Conservation (phyloP, 2,888 invertebrate genomes). For the Cataglyphis cursor region DNA sequence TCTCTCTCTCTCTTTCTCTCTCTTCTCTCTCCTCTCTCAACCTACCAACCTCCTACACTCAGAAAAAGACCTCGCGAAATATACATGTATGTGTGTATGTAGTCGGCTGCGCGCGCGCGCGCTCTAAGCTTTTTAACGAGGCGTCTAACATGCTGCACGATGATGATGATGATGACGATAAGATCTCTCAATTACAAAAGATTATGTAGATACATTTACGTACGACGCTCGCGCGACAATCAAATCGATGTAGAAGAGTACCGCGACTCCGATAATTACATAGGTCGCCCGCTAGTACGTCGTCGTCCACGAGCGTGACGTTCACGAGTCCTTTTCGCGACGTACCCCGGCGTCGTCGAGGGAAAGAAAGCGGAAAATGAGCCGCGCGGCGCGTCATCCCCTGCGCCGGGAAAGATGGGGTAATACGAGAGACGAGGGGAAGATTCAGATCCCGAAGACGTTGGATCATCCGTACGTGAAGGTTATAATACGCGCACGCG, state of each 20-base stretch:
- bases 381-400: conserved; percentile 28
- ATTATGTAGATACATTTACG: background rate
- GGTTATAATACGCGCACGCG: conserved; percentile 22
- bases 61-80: conserved; percentile 53
- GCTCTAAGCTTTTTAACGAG: conserved; percentile 61
- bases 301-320: conserved; percentile 35
- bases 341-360: conserved; percentile 13
- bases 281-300: background rate
- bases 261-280: background rate
- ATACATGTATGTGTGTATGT: conserved; percentile 58
- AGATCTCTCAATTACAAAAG: background rate
- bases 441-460: conserved; percentile 25
- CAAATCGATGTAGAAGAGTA: background rate
- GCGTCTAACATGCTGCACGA: background rate
- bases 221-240: background rate
- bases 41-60: conserved; percentile 76
- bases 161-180: background rate
- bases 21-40: conserved; percentile 73
- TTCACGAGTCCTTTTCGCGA: conserved; percentile 23
- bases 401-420: background rate
- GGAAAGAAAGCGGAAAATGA: conserved; percentile 48
- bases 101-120: conserved; percentile 60
- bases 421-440: background rate
- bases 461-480: background rate
- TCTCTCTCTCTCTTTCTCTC: background rate